Evolutionary conservation across 2,113 vertebrate genomes (phyloP), one percentile per base, ranked within the genome.

Genomic region (Channa argus): DNA sequence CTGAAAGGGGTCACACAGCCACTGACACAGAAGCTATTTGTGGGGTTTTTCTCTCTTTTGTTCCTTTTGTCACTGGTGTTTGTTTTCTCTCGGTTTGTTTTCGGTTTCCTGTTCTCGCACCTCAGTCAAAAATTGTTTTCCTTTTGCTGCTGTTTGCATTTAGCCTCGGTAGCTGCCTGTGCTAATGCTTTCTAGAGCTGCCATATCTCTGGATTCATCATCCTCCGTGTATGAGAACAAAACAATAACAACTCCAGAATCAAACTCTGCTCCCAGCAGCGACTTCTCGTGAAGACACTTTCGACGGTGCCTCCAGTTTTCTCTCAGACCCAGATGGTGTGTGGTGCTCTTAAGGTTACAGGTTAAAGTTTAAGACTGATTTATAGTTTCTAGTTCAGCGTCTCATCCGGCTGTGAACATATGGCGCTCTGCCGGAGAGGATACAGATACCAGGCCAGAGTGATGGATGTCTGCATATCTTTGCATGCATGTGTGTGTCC

Each of bases 361-460:
- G 74, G 83, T 88, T 3, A 60, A 61, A 69, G 82, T 63, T 76
- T 14, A 38, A 77, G 65, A 58, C 58, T 74, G 59, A 82, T 80
- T 84, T 77, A 71, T 82, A 8, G 78, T 61, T 50, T 67, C 37
- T 41, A 39, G 64, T 65, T 77, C 73, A 56, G 58, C 0, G 77
- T 71, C 71, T 77, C 67, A 79, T 84, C 80, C 61, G 44, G 70
- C 63, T 15, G 41, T 24, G 61, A 62, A 80, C 77, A 87, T 64
- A 70, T 70, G 76, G 79, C 44, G 74, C 71, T 56, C 56, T 62
- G 77, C 60, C 41, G 55, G 67, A 74, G 66, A 76, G 41, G 41
- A 13, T 65, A 11, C 53, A 62, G 51, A 64, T 50, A 52, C 45
- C 78, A 37, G 62, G 71, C 50, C 77, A 63, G 68, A 36, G 8